These are phyloP conservation scores for Amphiprion ocellaris DNA, from an alignment of 2,113 vertebrate genomes.

Conservation along the genomic window DNA sequence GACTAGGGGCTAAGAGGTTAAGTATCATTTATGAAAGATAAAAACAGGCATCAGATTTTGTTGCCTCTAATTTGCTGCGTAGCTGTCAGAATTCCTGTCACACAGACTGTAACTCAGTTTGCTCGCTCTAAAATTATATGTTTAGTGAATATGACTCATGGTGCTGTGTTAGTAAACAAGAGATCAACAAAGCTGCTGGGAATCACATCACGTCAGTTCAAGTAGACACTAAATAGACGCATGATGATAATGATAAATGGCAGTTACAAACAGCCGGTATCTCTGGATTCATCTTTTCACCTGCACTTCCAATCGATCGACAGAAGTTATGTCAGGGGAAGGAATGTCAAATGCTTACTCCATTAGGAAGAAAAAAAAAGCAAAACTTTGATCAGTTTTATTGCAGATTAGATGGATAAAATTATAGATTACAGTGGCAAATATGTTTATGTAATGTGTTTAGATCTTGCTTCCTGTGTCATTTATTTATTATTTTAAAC, in stretches of 20 bases:
- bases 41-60: no score
- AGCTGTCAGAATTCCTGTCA: background rate
- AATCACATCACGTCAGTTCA: background rate
- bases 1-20: no score
- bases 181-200: slow-evolving; percentile 6
- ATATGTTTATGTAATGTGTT: no score
- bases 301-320: background rate
- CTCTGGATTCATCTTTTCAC: slow-evolving; percentile 7
- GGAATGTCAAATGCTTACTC: background rate
- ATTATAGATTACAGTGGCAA: no score
- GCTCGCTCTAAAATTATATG: no score
- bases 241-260: slow-evolving; percentile 32
- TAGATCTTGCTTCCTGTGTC: no score
- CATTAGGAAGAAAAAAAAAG: background rate
- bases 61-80: no score
- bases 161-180: background rate
- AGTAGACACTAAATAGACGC: slow-evolving; percentile 21
- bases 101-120: background rate
- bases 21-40: no score
- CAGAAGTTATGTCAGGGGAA: background rate
- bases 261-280: slow-evolving; percentile 9
- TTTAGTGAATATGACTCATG: background rate
- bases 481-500: no score
- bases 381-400: no score
- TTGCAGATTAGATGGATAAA: no score